phyloP scores from a whole-genome alignment of 2,113 vertebrate species.

The Boulengeromyrus knoepffleri region DNA sequence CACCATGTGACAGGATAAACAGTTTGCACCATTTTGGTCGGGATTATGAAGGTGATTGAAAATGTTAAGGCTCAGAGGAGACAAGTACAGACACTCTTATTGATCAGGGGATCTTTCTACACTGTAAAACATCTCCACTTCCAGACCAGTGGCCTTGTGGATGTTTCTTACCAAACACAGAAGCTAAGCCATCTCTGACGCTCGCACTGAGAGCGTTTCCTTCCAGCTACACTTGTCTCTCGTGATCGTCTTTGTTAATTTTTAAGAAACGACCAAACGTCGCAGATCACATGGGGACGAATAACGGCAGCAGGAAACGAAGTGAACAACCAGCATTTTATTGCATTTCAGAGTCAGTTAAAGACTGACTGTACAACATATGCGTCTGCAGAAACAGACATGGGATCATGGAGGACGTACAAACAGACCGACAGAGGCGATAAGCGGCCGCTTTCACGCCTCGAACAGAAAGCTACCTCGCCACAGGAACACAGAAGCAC shows the following conservation, averaged over 20 bases:
- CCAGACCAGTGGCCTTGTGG: not conserved
- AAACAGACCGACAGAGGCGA: constrained; percentile 87
- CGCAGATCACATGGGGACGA: constrained; percentile 18
- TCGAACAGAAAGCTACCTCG: constrained; percentile 53
- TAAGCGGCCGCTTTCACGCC: constrained; percentile 76
- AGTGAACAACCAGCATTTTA: constrained; percentile 95
- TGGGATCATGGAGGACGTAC: constrained; percentile 70
- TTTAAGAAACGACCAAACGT: not conserved
- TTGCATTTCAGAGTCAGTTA: constrained; percentile 94
- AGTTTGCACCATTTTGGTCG: constrained; percentile 71
- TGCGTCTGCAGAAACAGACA: constrained; percentile 87
- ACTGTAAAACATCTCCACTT: not conserved
- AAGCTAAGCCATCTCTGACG: not conserved
- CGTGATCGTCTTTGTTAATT: not conserved
- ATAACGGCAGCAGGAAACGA: constrained; percentile 64
- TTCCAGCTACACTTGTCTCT: not conserved
- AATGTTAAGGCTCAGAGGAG: constrained; percentile 64
- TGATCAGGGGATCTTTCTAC: not conserved
- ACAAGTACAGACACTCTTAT: constrained; percentile 43
- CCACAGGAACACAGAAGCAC: constrained; percentile 72
- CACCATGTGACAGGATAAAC: constrained; percentile 71
- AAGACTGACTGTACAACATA: constrained; percentile 88
- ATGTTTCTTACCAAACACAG: not conserved
- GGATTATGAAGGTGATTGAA: constrained; percentile 70
- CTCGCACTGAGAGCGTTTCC: not conserved